phyloP scores from a whole-genome alignment of 2,113 vertebrate species.

The Salvator merianae region DNA sequence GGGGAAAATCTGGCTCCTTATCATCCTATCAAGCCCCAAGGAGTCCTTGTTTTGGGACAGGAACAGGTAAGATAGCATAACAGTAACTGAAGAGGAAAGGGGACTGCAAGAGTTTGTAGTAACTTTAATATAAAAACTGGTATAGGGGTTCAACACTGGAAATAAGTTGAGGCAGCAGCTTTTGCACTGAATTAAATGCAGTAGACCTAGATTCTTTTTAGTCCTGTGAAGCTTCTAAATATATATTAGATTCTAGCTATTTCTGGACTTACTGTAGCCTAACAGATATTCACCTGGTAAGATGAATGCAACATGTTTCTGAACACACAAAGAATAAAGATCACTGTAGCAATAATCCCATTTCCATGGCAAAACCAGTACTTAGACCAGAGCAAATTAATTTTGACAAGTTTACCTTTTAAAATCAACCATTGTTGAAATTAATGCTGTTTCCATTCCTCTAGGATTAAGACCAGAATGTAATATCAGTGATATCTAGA shows the following conservation, averaged over 20 bases:
- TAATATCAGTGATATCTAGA: too few relatives aligned
- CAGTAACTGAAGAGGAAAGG: not conserved
- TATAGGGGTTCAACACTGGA: not conserved
- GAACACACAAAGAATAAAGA: not conserved
- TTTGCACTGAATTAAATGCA: not conserved
- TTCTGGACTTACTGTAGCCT: not conserved
- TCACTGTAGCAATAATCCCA: too few relatives aligned
- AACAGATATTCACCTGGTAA: not conserved
- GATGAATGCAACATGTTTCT: not conserved
- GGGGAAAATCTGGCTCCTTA: slow-evolving; percentile 96
- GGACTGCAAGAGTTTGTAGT: too few relatives aligned
- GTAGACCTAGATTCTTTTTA: not conserved
- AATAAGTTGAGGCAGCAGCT: not conserved
- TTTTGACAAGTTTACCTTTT: not conserved
- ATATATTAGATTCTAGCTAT: not conserved
- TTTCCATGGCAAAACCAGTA: too few relatives aligned
- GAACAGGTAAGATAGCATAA: slow-evolving; percentile 83
- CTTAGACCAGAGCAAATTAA: not conserved
- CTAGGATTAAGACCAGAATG: not conserved
- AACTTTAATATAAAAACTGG: not conserved
- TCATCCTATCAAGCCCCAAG: slow-evolving; percentile 94
- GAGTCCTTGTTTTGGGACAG: slow-evolving; percentile 94
- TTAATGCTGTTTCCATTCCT: not conserved
- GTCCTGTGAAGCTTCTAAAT: not conserved
- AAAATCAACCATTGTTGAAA: not conserved